A percentile compares a stretch with the other conserved stretches of the same genome.
phyloP scores from a whole-genome alignment of 1,140 invertebrate species.

The Aradophagus sp. region DNA sequence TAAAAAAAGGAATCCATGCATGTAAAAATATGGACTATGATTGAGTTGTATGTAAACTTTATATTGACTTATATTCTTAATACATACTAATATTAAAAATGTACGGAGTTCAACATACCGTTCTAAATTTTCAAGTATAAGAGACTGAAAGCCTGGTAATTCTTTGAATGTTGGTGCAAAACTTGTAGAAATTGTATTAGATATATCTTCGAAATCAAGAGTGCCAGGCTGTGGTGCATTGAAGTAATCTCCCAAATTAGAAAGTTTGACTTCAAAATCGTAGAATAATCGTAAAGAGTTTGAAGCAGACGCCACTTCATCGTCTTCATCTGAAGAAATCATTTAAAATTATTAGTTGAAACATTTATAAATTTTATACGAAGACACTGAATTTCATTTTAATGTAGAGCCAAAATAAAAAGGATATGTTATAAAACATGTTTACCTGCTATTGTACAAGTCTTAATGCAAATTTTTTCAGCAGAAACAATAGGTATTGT shows the following conservation, averaged over 20 bases:
- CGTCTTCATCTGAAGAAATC: constrained; percentile 66
- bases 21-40: too few species aligned
- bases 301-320: constrained; percentile 77
- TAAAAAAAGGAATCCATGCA: constrained; percentile 8
- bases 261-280: constrained; percentile 83
- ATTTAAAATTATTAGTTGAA: too few species aligned
- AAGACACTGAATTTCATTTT: too few species aligned
- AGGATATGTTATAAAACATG: too few species aligned
- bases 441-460: constrained; percentile 80
- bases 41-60: too few species aligned
- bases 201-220: constrained; percentile 83
- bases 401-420: too few species aligned
- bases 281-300: constrained; percentile 80
- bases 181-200: constrained; percentile 79
- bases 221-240: constrained; percentile 80
- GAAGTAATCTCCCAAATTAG: constrained; percentile 85
- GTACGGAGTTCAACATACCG: too few species aligned
- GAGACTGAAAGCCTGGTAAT: constrained; percentile 83
- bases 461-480: constrained; percentile 87
- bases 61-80: too few species aligned
- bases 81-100: too few species aligned
- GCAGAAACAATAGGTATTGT: constrained; percentile 84
- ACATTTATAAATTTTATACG: too few species aligned
- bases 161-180: constrained; percentile 79
- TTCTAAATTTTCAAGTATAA: constrained; percentile 82